These are phyloP conservation scores for Linnaemya vulpina DNA, from an alignment of 2,888 invertebrate species.

Conservation along the genomic window DNA sequence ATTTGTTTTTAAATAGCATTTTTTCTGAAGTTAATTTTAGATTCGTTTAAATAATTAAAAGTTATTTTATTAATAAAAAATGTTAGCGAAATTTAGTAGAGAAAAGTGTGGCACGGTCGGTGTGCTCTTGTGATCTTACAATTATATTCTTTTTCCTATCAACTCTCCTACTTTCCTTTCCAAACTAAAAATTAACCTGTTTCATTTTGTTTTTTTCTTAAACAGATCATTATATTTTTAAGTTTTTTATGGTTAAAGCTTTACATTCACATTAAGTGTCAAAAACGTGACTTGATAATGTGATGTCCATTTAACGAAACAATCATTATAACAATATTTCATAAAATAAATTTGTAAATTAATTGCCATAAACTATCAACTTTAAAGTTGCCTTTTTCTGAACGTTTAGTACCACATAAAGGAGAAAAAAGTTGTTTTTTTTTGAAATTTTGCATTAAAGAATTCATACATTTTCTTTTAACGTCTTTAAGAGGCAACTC, in stretches of 20 bases:
- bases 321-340: slow-evolving; percentile 65
- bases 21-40: no score
- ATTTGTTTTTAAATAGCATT: no score
- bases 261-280: slow-evolving; percentile 72
- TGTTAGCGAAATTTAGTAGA: no score
- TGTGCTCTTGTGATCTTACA: no score
- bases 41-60: no score
- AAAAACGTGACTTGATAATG: slow-evolving; percentile 75
- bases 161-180: background rate
- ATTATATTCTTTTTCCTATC: no score
- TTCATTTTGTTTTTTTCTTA: background rate
- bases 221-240: slow-evolving; percentile 23
- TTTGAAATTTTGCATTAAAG: background rate
- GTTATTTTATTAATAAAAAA: no score
- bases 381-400: slow-evolving; percentile 22
- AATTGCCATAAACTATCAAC: slow-evolving; percentile 58
- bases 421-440: slow-evolving; percentile 37
- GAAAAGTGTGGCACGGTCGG: no score
- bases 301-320: slow-evolving; percentile 66
- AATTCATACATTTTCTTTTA: background rate
- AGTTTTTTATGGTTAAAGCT: slow-evolving; percentile 37
- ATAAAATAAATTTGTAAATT: slow-evolving; percentile 64
- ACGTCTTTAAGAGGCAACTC: background rate
- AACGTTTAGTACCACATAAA: slow-evolving; percentile 4
- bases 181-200: background rate